These are phyloP conservation scores for Ceramica pisi DNA, from an alignment of 2,888 invertebrate genomes.

Conservation along the genomic window DNA sequence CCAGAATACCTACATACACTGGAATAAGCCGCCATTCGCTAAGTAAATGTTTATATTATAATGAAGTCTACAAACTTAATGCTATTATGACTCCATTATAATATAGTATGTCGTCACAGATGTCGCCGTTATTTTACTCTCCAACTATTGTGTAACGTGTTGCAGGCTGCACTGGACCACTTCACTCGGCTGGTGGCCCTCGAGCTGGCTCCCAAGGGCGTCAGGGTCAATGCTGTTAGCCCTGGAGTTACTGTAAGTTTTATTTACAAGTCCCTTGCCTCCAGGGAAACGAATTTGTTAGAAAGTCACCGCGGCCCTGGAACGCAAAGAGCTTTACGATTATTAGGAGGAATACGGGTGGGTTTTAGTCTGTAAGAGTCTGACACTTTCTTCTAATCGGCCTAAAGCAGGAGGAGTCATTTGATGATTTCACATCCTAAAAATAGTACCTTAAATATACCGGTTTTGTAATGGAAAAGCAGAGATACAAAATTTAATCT, in stretches of 20 bases:
- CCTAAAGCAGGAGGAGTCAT: too few relatives aligned
- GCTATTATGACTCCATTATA: background rate
- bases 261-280: background rate
- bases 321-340: too few relatives aligned
- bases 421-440: too few relatives aligned
- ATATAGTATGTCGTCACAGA: too few relatives aligned
- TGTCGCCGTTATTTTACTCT: background rate
- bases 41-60: background rate
- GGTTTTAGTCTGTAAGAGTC: too few relatives aligned
- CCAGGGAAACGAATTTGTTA: too few relatives aligned
- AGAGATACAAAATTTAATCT: background rate
- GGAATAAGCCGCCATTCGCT: background rate
- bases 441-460: too few relatives aligned
- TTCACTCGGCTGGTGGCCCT: slow-evolving; percentile 91
- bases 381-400: too few relatives aligned
- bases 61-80: background rate
- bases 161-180: slow-evolving; percentile 75
- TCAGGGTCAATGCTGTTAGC: slow-evolving; percentile 93
- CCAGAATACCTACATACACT: too few relatives aligned
- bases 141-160: slow-evolving; percentile 43
- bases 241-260: slow-evolving; percentile 93
- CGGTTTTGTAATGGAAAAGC: too few relatives aligned
- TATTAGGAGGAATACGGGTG: too few relatives aligned
- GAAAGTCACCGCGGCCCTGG: too few relatives aligned
- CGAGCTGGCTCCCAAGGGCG: slow-evolving; percentile 91